Evolutionary conservation across 2,797 vertebrate species (phyloP), one percentile per base, ranked within the genome.

Genomic region (Pogoniulus pusillus): DNA sequence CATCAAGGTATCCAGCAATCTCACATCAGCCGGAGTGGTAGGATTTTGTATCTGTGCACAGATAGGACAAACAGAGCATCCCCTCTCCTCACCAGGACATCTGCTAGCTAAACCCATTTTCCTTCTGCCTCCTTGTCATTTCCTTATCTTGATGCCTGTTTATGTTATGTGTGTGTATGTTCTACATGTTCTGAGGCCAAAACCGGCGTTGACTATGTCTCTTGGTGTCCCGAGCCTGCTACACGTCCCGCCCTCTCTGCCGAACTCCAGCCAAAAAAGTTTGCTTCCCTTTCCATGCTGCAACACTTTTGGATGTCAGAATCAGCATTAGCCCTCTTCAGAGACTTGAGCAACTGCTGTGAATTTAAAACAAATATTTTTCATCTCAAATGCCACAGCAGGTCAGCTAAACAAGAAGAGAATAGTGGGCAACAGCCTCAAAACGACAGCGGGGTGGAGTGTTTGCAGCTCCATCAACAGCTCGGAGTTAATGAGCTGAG

Each of bases 331-430:
- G 95, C 88, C 94, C 68, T 92, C 87, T 94, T 93, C 65, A 78
- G 94, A 96, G 93, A 94, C 96, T 93, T 77, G 83, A 94, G 80
- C 66, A 72, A 93, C 95, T 93, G 96, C 95, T 96, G 95, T 90
- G 96, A 97, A 96, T 96, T 93, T 90, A 92, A 96, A 96, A 91
- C 92, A 96, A 95, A 93, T 95, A 95, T 96, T 89, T 87, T 66
- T 93, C 91, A 93, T 96, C 94, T 96, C 76, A 90, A 94, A 96
- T 91, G 90, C 94, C 95, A 87, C 3, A 54, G 89, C 82, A 94
- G 95, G 95, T 96, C 95, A 96, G 94, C 91, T 95, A 92, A 96
- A 95, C 95, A 92, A 92, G 86, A 96, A 85, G 76, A 91, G 94
- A 96, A 95, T 93, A 90, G 93, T 72, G 95, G 92, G 94, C 94